Evolutionary conservation across 92 coral and sea anemone species (phyloP), one percentile per base, ranked within the genome.

Genomic region (Parazoanthus darwini): DNA sequence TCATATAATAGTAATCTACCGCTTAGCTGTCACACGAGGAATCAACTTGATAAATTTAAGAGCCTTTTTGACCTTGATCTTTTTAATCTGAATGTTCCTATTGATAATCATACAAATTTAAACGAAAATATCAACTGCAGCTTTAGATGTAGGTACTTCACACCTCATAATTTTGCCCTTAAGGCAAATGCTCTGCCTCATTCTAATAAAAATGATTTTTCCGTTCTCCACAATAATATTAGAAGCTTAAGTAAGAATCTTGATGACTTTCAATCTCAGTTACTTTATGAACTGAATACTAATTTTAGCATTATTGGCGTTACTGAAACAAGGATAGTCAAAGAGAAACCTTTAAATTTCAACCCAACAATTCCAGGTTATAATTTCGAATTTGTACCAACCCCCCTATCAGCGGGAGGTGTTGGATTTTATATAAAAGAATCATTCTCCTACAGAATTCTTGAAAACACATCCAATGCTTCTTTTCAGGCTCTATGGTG

Each of bases 241-340:
- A 81, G 86, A 50, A 66, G 72, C 72, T 66, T 66, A 66, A 18
- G 72, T 66, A 66, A 67, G 74, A 85, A 72, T 63, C 74, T 82
- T n/a, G 77, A 82, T n/a, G 23, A 82, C 73, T 42, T 87, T 56
- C 85, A 87, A 58, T 10, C 37, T 37, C 90, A 87, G 79, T 43
- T 87, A 33, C 63, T 78, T 11, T 16, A 87, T 73, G 82, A 86
- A 44, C 82, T 86, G 77, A 63, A 76, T 50, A 46, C n/a, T 73
- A 50, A 46, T 59, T 65, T 87, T 78, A 67, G 67, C 65, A 23
- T 87, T 23, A 77, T 87, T 43, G 85, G 85, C 6, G 72, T 37
- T n/a, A 87, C 90, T 25, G 85, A 87, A 58, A 87, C 90, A 33
- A 54, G 50, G 71, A 79, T 87, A 1, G 74, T 44, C 11, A 77